Evolutionary conservation across 2,113 vertebrate genomes (phyloP).

Genomic region (Eubucco bourcierii): DNA sequence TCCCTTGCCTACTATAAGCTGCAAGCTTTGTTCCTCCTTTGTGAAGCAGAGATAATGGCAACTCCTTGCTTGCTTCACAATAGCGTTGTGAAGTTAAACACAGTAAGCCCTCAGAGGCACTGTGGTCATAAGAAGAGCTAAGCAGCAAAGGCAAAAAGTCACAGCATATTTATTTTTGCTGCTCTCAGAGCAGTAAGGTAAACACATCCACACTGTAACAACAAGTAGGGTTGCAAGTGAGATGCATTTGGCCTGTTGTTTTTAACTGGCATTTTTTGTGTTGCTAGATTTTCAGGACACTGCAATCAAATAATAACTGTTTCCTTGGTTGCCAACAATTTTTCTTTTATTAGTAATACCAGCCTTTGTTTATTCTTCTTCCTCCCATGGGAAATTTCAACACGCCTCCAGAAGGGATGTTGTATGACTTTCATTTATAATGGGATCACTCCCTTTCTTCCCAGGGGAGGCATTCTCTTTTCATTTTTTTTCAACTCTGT

Average conservation of each 20-base stretch:
- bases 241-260: background rate
- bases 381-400: constrained; percentile 69
- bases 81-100: background rate
- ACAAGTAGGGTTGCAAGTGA: background rate
- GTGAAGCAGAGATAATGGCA: background rate
- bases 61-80: background rate
- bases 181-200: background rate
- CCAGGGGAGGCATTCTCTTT: constrained; percentile 16
- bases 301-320: constrained; percentile 53
- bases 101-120: background rate
- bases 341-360: constrained; percentile 63
- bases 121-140: background rate
- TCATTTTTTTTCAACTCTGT: background rate
- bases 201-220: background rate
- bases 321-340: constrained; percentile 44
- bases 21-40: background rate
- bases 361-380: constrained; percentile 58
- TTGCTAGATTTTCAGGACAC: constrained; percentile 39
- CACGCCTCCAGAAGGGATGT: constrained; percentile 45
- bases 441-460: constrained; percentile 52
- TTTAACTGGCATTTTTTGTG: constrained; percentile 21
- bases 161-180: background rate
- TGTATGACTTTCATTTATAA: constrained; percentile 56
- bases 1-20: background rate
- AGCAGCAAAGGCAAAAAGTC: constrained; percentile 8